Evolutionary conservation across 2,113 vertebrate genomes (phyloP).

Genomic region (Greenwoodochromis staneri): DNA sequence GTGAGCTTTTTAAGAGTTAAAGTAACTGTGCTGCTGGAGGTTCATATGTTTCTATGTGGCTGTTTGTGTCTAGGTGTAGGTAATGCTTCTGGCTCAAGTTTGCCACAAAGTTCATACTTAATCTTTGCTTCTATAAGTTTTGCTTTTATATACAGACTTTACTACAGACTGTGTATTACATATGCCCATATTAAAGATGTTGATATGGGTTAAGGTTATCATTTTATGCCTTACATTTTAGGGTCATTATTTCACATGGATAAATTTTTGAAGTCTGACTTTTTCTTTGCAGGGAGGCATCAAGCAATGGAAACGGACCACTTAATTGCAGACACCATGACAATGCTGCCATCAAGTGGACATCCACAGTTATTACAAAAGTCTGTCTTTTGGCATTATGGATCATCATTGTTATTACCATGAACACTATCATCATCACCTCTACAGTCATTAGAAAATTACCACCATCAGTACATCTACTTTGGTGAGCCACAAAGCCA

Average conservation of each 20-base stretch:
- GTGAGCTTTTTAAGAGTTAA: background rate
- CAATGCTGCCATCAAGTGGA: constrained; percentile 58
- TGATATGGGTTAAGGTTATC: background rate
- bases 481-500: background rate
- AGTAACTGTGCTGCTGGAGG: background rate
- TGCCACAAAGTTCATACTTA: background rate
- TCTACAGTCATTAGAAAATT: background rate
- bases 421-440: background rate
- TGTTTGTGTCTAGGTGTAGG: background rate
- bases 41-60: background rate
- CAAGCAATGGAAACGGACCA: background rate
- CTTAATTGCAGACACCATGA: background rate
- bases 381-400: background rate
- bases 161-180: background rate
- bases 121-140: background rate
- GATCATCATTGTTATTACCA: background rate
- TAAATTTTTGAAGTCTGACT: background rate
- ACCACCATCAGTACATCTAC: background rate
- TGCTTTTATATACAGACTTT: background rate
- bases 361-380: background rate
- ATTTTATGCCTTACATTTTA: background rate
- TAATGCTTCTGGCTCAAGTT: background rate
- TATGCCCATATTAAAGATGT: background rate
- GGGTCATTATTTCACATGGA: background rate
- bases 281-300: background rate